Base-by-base conservation (phyloP, 2,888 invertebrate species). In the Julus scanicus region DNA sequence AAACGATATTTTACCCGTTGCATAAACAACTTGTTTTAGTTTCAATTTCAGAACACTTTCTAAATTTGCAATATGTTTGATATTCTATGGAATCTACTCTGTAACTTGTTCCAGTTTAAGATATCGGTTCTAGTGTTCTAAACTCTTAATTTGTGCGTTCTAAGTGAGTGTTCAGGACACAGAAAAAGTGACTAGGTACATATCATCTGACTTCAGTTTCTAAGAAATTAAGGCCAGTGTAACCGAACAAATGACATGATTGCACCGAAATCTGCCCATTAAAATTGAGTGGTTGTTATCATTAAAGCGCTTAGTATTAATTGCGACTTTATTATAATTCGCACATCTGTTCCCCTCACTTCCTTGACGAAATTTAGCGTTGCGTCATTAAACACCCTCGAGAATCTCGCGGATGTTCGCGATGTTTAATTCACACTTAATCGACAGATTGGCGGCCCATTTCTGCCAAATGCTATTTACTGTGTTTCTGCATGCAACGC, bases 361-460 rank as follows among this genome's bases (percentile, higher is more conserved):
- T 84, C 84, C 84, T 84, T 84, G 44, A 84, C 84, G 17, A 84
- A 20, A 84, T 44, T 6, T 17, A 84, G n/a, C n/a, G 40, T 84
- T 84, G 84, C 84, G 84, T 84, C 39, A 84, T 84, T 84, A 84
- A 5, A 84, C 84, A 84, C 84, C 84, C 84, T 84, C 44, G 84
- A 84, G 84, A 84, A 84, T 84, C 44, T 84, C 39, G 44, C 84
- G n/a, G 84, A 84, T 44, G 84, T 84, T 84, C 44, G 84, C 84
- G 44, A 84, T 84, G 84, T 84, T 84, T 39, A 39, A 20, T 84
- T 84, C 44, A 20, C 84, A 84, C 84, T 84, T 84, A 84, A 84
- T 84, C 84, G 84, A 84, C 40, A 84, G 29, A 63, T 63, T 63
- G 63, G 63, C 63, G 63, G 63, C 20, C 63, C 63, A 63, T 63